Base-by-base conservation (phyloP, 2,113 vertebrate genomes). In the Dipodomys merriami region DNA sequence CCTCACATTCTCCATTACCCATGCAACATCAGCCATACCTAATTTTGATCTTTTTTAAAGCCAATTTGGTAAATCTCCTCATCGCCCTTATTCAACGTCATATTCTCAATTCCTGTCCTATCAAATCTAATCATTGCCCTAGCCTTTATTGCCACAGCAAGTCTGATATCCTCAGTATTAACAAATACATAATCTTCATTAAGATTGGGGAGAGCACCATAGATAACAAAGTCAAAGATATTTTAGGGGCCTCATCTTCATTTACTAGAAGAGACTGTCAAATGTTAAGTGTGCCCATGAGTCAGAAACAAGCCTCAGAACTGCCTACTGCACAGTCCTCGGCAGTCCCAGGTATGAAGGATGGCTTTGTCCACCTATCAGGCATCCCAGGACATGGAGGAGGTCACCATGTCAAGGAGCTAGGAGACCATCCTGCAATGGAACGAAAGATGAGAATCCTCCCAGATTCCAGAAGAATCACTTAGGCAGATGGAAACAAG, bases 251-350 rank as follows among this genome's bases (percentile, higher is more conserved):
- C 89, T 89, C 39, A 23, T 57, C 19, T 46, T 88, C 19, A 77
- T 85, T 86, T 91, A 22, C 68, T 88, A 11, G 15, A 71, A 49
- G 30, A 83, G 30, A 72, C 44, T 33, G 44, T 79, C 30, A 62
- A 46, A 25, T 53, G 18, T 39, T 84, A 30, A 29, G 39, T 33
- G 67, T 20, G 33, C 4, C 11, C 35, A 16, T 29, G 57, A 71
- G 18, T 71, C 74, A 68, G 18, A 60, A 20, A 25, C 57, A 64
- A 86, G 15, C 20, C 35, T 35, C 60, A 60, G 20, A 46, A 71
- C 29, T 81, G 71, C 16, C 64, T 27, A 7, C 71, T 39, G 11
- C 23, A 77, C n/a, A 76, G 16, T 4, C 65, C 20, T 69, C 27
- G 30, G 49, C 15, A 64, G 69, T 79, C 86, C 90, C n/a, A 33